Evolutionary conservation across 2,797 vertebrate genomes (phyloP).

Genomic region (Anisognathus igniventris): DNA sequence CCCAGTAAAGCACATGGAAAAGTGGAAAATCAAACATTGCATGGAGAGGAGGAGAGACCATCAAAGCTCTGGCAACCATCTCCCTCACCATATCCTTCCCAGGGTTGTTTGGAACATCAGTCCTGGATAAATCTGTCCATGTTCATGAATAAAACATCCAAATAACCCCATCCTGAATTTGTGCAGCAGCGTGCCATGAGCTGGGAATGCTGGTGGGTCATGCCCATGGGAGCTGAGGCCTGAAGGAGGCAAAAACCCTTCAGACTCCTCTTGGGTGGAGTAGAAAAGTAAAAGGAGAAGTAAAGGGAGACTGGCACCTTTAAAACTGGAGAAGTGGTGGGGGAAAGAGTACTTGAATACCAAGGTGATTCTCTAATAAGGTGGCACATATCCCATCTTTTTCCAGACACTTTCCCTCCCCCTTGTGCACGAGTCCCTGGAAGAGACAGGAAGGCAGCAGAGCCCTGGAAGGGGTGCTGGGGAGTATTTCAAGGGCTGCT

Average conservation of each 20-base stretch:
- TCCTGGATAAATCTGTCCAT: not conserved
- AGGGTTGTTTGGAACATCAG: not conserved
- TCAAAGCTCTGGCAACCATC: not conserved
- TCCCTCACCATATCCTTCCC: not conserved
- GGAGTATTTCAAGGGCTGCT: not conserved
- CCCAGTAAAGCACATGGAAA: not conserved
- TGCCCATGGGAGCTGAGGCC: rapidly evolving
- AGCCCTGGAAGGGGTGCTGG: rapidly evolving
- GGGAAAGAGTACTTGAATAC: not conserved
- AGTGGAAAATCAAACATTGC: not conserved
- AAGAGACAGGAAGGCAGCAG: not conserved
- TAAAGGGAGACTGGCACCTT: not conserved
- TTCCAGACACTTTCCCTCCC: not conserved
- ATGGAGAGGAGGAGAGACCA: not conserved
- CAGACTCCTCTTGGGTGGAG: not conserved
- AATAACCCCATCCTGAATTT: not conserved
- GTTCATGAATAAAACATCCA: rapidly evolving
- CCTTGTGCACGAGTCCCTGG: rapidly evolving
- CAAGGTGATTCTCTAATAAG: not conserved
- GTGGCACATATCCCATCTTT: not conserved
- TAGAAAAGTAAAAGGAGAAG: not conserved
- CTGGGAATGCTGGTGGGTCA: not conserved
- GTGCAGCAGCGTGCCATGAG: not conserved
- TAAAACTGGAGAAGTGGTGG: not conserved
- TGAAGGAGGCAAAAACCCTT: not conserved